Evolutionary conservation across 2,888 invertebrate genomes (phyloP).

Genomic region (Scaptomyza flava): DNA sequence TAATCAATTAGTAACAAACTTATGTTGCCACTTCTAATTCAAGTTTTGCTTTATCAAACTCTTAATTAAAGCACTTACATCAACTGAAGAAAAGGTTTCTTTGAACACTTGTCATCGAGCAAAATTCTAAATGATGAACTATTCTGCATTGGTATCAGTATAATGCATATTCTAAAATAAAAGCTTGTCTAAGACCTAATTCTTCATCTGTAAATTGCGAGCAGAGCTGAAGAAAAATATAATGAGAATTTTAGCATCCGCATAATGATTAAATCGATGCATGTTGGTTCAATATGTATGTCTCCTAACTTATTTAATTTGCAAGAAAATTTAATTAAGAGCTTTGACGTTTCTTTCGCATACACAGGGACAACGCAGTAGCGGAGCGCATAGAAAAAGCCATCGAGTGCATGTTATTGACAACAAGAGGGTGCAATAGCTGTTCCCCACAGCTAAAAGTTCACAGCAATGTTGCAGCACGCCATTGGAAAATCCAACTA

Average conservation of each 20-base stretch:
- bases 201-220: neutral
- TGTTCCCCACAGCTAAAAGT: slow-evolving; percentile 44
- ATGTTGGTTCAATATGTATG: neutral
- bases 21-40: neutral
- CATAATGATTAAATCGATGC: neutral
- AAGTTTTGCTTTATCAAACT: neutral
- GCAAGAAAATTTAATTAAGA: slow-evolving; percentile 14
- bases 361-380: slow-evolving; percentile 20
- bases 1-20: slow-evolving; percentile 27
- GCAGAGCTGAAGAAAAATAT: neutral
- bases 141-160: too few relatives aligned
- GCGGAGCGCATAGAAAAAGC: slow-evolving; percentile 3
- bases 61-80: neutral
- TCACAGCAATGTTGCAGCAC: slow-evolving; percentile 62
- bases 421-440: slow-evolving; percentile 11
- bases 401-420: slow-evolving; percentile 58
- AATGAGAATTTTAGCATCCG: neutral
- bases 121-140: too few relatives aligned
- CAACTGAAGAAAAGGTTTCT: neutral
- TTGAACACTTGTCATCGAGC: too few relatives aligned
- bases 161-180: too few relatives aligned
- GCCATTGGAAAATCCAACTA: slow-evolving; percentile 27
- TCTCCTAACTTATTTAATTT: slow-evolving; percentile 17
- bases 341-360: slow-evolving; percentile 11
- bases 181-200: too few relatives aligned